Conservation (phyloP, 2,797 vertebrate species). For the Typhlichthys eigenmanni region DNA sequence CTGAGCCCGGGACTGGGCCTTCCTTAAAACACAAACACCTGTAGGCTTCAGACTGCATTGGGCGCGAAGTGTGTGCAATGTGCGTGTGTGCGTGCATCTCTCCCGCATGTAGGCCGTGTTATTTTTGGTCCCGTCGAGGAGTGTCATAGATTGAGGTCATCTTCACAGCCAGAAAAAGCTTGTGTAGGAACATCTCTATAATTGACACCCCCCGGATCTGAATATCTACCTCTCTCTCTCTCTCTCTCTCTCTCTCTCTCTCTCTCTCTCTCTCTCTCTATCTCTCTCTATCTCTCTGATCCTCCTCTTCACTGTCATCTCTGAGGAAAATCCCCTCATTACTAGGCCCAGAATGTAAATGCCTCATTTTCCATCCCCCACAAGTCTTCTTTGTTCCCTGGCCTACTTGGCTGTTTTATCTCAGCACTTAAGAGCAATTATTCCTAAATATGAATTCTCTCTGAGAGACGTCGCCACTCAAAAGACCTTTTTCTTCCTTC, state of each 20-base stretch:
- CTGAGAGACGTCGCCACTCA: conserved; percentile 58
- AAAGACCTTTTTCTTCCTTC: conserved; percentile 54
- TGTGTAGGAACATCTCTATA: conserved; percentile 56
- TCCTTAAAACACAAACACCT: conserved; percentile 63
- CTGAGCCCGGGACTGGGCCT: conserved; percentile 33
- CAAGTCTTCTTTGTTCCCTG: conserved; percentile 74
- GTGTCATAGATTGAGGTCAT: conserved; percentile 33
- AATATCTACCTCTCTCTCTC: conserved; percentile 60
- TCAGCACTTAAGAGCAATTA: conserved; percentile 74
- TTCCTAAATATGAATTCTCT: conserved; percentile 71
- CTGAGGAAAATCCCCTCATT: conserved; percentile 80
- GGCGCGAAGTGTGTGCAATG: conserved; percentile 3
- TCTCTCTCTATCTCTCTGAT: conserved; percentile 53
- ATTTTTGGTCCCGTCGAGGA: conserved; percentile 9
- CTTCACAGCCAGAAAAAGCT: conserved; percentile 40
- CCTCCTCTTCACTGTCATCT: conserved; percentile 72
- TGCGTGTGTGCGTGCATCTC: conserved; percentile 4
- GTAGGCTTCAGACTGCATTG: conserved; percentile 28
- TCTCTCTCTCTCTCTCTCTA: conserved; percentile 21
- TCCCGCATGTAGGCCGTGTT: conserved; percentile 5
- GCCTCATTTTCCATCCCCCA: conserved; percentile 63
- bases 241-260: conserved; percentile 51
- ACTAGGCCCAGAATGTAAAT: conserved; percentile 64
- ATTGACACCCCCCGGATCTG: conserved; percentile 56
- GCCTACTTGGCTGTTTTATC: conserved; percentile 71